Conservation (phyloP, 2,797 vertebrate genomes). For the Aplochiton taeniatus region DNA sequence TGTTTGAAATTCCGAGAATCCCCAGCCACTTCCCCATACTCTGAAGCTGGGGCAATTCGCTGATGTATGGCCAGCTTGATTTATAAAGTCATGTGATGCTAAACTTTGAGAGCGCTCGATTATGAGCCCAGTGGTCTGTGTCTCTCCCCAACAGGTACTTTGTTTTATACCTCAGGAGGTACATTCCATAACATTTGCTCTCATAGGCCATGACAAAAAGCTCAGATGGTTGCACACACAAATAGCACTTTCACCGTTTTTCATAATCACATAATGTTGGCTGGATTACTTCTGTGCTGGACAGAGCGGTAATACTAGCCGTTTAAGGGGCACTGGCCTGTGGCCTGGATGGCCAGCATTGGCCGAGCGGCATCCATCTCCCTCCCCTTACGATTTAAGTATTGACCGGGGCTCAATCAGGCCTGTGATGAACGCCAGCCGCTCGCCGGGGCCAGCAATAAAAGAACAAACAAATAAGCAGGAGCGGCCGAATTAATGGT, state of each 20-base stretch:
- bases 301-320: too few species aligned
- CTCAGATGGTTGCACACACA: not conserved
- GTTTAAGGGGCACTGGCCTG: too few species aligned
- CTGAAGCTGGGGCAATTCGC: constrained; percentile 22
- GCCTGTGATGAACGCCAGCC: constrained; percentile 63
- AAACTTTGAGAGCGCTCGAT: too few species aligned
- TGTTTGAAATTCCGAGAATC: constrained; percentile 24
- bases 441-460: constrained; percentile 56
- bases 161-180: too few species aligned
- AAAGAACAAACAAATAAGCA: constrained; percentile 69
- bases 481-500: constrained; percentile 67
- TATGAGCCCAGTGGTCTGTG: too few species aligned
- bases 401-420: constrained; percentile 72
- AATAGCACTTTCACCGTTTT: not conserved
- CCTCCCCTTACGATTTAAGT: constrained; percentile 52
- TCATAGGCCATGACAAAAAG: not conserved
- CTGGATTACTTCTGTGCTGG: too few species aligned
- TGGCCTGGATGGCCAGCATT: constrained; percentile 20
- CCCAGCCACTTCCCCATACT: constrained; percentile 29
- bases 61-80: not conserved
- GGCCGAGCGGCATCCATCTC: constrained; percentile 61
- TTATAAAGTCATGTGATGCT: too few species aligned
- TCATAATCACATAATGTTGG: too few species aligned
- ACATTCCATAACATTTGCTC: too few species aligned
- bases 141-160: too few species aligned